phyloP scores from a whole-genome alignment of 2,113 vertebrate genomes.

The Lepisosteus oculatus region DNA sequence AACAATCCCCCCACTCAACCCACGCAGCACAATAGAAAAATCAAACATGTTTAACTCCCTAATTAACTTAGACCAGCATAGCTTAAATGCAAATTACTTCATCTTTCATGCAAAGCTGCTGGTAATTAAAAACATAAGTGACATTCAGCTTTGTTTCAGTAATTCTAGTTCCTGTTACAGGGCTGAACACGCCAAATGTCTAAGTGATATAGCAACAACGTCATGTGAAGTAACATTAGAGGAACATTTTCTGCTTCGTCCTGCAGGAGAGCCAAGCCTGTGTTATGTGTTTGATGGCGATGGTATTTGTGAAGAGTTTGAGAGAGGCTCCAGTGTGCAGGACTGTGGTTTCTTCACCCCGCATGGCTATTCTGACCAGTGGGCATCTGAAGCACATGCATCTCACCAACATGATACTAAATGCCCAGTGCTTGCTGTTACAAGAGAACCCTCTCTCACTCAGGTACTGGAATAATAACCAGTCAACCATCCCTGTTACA shows the following conservation, averaged over 20 bases:
- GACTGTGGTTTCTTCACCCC: constrained; percentile 86
- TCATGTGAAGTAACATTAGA: constrained; percentile 6
- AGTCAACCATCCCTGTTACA: no score
- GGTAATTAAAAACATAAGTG: not conserved
- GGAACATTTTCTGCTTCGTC: constrained; percentile 40
- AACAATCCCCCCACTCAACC: not conserved
- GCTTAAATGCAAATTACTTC: no score
- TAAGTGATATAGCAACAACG: no score
- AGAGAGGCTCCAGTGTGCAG: constrained; percentile 66
- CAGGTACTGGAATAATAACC: constrained; percentile 60
- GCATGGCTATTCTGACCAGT: constrained; percentile 77
- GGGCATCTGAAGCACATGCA: constrained; percentile 74
- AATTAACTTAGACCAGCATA: no score
- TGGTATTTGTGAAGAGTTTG: constrained; percentile 82
- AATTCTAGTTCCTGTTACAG: not conserved
- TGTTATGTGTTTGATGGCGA: constrained; percentile 85
- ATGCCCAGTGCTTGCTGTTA: constrained; percentile 75
- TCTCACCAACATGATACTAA: constrained; percentile 71
- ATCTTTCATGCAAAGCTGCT: not conserved
- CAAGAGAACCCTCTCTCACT: constrained; percentile 74
- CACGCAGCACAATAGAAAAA: not conserved
- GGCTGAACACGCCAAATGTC: not conserved
- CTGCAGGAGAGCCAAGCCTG: constrained; percentile 83
- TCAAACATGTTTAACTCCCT: not conserved
- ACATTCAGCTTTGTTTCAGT: not conserved